These are phyloP conservation scores for Heterodera carotae DNA, from an alignment of 1,140 invertebrate genomes.

Conservation along the genomic window DNA sequence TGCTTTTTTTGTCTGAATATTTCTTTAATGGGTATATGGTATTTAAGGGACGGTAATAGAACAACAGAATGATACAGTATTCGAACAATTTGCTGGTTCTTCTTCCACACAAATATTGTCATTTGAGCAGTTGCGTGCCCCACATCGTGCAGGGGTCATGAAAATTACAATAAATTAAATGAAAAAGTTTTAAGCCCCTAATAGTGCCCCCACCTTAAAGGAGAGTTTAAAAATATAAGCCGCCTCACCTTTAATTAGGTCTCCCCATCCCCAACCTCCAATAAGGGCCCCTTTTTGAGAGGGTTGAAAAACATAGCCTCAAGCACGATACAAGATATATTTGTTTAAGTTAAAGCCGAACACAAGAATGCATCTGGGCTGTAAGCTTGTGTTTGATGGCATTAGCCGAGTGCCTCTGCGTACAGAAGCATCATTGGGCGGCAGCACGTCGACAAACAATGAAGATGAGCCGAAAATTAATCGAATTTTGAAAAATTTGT, in stretches of 20 bases:
- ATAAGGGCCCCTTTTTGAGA: too few species aligned
- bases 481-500: conserved; percentile 66
- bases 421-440: not conserved
- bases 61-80: not conserved
- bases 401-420: not conserved
- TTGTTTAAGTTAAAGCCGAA: not conserved
- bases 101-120: not conserved
- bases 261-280: too few species aligned
- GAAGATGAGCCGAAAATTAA: not conserved
- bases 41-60: too few species aligned
- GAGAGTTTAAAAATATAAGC: too few species aligned
- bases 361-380: not conserved
- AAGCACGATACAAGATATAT: not conserved
- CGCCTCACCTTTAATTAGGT: too few species aligned
- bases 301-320: too few species aligned
- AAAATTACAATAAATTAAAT: not conserved
- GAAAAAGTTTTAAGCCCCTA: too few species aligned
- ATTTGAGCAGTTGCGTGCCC: not conserved
- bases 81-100: not conserved
- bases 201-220: too few species aligned
- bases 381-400: not conserved
- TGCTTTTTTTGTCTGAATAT: too few species aligned
- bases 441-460: not conserved
- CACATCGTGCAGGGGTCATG: not conserved
- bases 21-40: too few species aligned